A percentile compares a stretch with the other conserved stretches of the same genome.
These are phyloP conservation scores for Rhinogobius similis DNA, from an alignment of 2,113 vertebrate species.

Conservation along the genomic window DNA sequence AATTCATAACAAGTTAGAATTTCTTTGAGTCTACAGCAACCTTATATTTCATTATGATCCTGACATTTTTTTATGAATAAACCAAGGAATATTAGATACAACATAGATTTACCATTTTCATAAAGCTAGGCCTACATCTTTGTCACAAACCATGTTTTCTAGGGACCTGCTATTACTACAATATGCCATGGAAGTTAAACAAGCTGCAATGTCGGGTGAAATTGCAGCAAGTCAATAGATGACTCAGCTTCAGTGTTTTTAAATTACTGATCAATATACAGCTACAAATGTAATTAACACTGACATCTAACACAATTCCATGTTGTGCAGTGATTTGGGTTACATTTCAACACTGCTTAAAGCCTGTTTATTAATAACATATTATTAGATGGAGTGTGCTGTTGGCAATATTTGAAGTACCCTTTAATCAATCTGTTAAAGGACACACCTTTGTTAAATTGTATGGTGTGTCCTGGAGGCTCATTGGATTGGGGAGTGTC, in stretches of 20 bases:
- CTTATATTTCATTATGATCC: too few species aligned
- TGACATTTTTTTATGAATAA: too few species aligned
- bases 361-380: neutral
- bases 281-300: conserved; percentile 6
- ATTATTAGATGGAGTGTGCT: neutral
- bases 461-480: conserved; percentile 4
- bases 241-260: neutral
- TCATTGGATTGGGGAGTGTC: conserved; percentile 12
- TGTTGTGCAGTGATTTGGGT: too few species aligned
- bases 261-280: neutral
- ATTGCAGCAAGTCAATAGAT: neutral
- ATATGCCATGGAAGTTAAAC: too few species aligned
- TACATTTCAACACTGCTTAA: neutral
- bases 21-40: too few species aligned
- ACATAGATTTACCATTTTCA: too few species aligned
- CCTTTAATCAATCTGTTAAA: conserved; percentile 3
- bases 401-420: neutral
- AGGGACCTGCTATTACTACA: too few species aligned
- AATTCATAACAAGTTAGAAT: too few species aligned
- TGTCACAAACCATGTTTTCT: too few species aligned
- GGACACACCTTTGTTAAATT: neutral
- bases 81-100: too few species aligned
- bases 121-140: too few species aligned
- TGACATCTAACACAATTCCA: neutral
- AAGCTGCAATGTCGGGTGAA: neutral